Base-by-base conservation (phyloP, 2,113 vertebrate genomes). In the Sula dactylatra region DNA sequence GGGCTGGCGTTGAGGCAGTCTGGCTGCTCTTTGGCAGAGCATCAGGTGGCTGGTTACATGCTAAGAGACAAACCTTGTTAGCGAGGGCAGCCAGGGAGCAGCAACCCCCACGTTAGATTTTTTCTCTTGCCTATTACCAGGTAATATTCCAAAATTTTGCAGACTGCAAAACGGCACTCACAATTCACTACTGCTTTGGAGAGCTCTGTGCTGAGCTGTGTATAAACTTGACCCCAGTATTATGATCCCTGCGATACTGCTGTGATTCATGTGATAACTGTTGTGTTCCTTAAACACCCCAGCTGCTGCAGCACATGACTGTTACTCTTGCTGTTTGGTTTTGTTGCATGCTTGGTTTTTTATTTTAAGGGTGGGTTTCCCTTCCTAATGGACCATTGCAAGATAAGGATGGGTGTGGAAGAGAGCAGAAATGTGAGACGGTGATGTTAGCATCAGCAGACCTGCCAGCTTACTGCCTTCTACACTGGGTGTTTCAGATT, bases 1-100 rank as follows among this genome's bases (percentile, higher is more conserved):
- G 24, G 32, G 27, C 52, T 52, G 21, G 32, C 26, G 56, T 16
- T 47, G 44, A 38, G 26, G 52, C 21, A 25, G 5, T 16, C 59
- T 50, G 32, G 17, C 50, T 1, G 2, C 24, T 36, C 24, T 24
- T n/a, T 24, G 58, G 8, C 54, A 76, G 50, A 34, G 16, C 4
- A 1, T 26, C 0, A 0, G 13, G 38, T 79, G 40, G 20, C 40
- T 59, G 6, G 15, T 70, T 72, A 36, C 38, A 2, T 1, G 11
- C n/a, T 69, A 29, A 17, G 44, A 69, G 62, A 55, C 29, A 80
- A 59, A 38, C 27, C 45, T 24, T 13, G 55, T 21, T 31, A 65
- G 34, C 32, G 42, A 59, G 47, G 36, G 10, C 24, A 61, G 49
- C 26, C 2, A 8, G 11, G 11, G 17, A 82, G 9, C 9, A 20